Evolutionary conservation across 2,113 vertebrate genomes (phyloP).

Genomic region (Prietella phreatophila): DNA sequence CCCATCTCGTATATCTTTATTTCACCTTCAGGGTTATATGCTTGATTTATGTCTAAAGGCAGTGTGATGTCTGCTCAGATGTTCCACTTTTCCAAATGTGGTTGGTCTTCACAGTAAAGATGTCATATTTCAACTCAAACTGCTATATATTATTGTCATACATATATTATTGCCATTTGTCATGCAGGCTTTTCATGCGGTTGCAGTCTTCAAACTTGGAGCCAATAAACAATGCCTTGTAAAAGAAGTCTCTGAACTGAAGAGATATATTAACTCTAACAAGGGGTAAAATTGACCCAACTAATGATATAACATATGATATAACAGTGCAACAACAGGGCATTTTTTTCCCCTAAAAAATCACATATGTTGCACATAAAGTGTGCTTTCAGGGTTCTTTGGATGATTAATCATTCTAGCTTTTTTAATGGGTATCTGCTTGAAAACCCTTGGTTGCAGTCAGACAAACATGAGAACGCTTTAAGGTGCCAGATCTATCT

Average conservation of each 20-base stretch:
- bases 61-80: conserved; percentile 18
- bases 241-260: background rate
- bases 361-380: background rate
- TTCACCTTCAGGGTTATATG: conserved; percentile 50
- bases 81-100: background rate
- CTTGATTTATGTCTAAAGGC: conserved; percentile 51
- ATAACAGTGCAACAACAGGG: background rate
- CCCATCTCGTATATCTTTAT: conserved; percentile 45
- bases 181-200: background rate
- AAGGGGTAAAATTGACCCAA: background rate
- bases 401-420: background rate
- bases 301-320: background rate
- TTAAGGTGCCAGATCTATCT: background rate
- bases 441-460: background rate
- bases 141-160: background rate
- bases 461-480: background rate
- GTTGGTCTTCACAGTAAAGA: background rate
- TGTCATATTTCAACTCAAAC: background rate
- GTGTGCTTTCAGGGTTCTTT: background rate
- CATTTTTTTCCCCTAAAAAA: no score
- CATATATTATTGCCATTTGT: background rate
- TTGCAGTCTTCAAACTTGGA: background rate
- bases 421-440: background rate
- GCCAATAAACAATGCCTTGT: background rate
- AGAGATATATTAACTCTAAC: background rate